Base-by-base conservation (phyloP, 2,113 vertebrate genomes). In the Pseudorasbora parva region DNA sequence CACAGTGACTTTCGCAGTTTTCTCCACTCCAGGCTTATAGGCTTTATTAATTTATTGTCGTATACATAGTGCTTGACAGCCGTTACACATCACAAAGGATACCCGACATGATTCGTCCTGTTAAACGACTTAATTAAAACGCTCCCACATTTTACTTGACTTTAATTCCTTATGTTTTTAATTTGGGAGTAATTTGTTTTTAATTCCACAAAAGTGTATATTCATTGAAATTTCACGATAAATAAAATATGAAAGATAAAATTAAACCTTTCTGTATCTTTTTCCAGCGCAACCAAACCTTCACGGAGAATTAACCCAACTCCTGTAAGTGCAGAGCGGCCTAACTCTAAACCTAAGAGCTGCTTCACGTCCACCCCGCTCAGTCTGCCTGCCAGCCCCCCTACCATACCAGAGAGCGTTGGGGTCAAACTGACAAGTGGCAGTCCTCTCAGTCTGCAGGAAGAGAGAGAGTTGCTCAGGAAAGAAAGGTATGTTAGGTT, bases 241-340 rank as follows among this genome's bases (percentile, higher is more conserved):
- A 68, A 37, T 10, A 3, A 21, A 75, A 81, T 43, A 56, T 25
- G 15, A 49, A 25, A 37, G 10, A 47, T 27, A 1, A 25, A 45
- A 56, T 1, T 0, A 23, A 41, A 83, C 54, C 56, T 57, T n/a
- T 77, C 14, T 27, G 30, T 11, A 7, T 59, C 25, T 45, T 45
- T 82, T 90, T 89, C 75, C 89, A 98, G 97, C 89, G 93, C 91
- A 90, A 94, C 94, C 59, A 98, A 96, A 81, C 98, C 98, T 17
- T 98, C 97, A 0, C 94, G 98, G 79, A 93, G 97, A 89, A 99
- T 99, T 91, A 99, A 99, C 89, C 98, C 98, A 14, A 99, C 98
- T 14, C 97, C 97, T 27, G 96, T 99, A 85, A 96, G 96, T 89
- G 92, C 93, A 19, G 97, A 97, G 85, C 94, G 96, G 19, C 94